phyloP scores from a whole-genome alignment of 2,888 invertebrate genomes.

The Alviniconcha strummeri region DNA sequence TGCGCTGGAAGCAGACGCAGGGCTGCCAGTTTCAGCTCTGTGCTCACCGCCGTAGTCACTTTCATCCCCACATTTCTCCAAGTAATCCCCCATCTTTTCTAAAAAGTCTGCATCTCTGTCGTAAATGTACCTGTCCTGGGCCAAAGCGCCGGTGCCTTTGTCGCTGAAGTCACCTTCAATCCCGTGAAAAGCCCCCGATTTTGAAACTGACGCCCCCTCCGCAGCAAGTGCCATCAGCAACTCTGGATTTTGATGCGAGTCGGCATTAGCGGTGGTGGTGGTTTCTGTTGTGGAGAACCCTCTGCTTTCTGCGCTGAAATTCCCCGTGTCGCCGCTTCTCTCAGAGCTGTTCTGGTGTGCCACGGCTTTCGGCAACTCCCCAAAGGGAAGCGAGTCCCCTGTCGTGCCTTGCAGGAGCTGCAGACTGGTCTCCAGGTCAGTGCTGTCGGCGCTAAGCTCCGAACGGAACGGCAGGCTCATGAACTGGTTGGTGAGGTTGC shows the following conservation, averaged over 20 bases:
- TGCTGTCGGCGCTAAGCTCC: conserved; percentile 33
- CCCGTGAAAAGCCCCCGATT: too few relatives aligned
- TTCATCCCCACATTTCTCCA: not conserved
- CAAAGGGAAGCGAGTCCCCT: not conserved
- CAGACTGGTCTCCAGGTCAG: conserved; percentile 27
- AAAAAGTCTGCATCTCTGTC: conserved; percentile 11
- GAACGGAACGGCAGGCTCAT: conserved; percentile 53
- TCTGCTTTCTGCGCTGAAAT: not conserved
- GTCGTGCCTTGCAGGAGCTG: not conserved
- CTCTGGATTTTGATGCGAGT: too few relatives aligned
- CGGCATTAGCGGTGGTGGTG: too few relatives aligned
- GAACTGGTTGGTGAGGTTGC: conserved; percentile 59
- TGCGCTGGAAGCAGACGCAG: too few relatives aligned
- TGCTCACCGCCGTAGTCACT: not conserved
- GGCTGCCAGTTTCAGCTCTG: not conserved
- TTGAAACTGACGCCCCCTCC: not conserved
- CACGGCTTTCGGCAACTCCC: not conserved
- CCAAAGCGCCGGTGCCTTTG: not conserved
- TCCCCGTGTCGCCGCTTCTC: too few relatives aligned
- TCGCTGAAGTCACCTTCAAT: not conserved
- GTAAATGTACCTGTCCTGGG: not conserved
- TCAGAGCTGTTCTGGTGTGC: too few relatives aligned
- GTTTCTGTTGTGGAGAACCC: too few relatives aligned
- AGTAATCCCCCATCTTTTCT: conserved; percentile 12
- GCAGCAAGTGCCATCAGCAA: not conserved